Evolutionary conservation across 2,888 invertebrate species (phyloP).

Genomic region (Sthenelais limicola): DNA sequence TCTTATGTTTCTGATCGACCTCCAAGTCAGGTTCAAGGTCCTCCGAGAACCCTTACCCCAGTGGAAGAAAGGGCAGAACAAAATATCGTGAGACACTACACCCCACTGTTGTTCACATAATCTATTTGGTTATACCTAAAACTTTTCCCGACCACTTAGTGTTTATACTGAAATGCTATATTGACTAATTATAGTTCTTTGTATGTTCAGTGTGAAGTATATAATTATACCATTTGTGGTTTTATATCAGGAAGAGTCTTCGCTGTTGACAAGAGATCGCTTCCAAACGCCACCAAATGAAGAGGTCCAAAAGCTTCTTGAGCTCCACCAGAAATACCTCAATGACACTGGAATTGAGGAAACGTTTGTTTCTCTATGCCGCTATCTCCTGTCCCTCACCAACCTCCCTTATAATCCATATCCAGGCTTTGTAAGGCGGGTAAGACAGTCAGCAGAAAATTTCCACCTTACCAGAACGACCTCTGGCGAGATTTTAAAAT

Average conservation of each 20-base stretch:
- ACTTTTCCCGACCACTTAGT: background rate
- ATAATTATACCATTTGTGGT: too few relatives aligned
- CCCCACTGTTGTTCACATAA: background rate
- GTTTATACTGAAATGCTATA: background rate
- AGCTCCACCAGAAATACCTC: slow-evolving; percentile 57
- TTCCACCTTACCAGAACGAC: slow-evolving; percentile 39
- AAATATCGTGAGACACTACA: background rate
- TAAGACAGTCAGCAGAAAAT: slow-evolving; percentile 60
- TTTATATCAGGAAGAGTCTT: background rate
- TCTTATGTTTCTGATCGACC: background rate
- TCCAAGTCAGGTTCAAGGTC: background rate
- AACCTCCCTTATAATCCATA: slow-evolving; percentile 67
- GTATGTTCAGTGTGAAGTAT: too few relatives aligned
- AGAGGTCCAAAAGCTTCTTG: slow-evolving; percentile 5
- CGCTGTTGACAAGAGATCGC: slow-evolving; percentile 1
- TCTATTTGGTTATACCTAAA: background rate
- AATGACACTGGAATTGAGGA: slow-evolving; percentile 58
- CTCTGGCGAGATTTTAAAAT: background rate
- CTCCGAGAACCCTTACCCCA: background rate
- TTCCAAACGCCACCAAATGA: slow-evolving; percentile 5
- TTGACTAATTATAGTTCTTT: background rate
- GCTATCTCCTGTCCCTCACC: slow-evolving; percentile 56
- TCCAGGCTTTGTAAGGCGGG: slow-evolving; percentile 60
- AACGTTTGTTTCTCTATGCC: slow-evolving; percentile 56
- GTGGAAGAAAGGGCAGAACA: background rate